Conservation (phyloP, 2,797 vertebrate genomes). For the Dallia pectoralis region DNA sequence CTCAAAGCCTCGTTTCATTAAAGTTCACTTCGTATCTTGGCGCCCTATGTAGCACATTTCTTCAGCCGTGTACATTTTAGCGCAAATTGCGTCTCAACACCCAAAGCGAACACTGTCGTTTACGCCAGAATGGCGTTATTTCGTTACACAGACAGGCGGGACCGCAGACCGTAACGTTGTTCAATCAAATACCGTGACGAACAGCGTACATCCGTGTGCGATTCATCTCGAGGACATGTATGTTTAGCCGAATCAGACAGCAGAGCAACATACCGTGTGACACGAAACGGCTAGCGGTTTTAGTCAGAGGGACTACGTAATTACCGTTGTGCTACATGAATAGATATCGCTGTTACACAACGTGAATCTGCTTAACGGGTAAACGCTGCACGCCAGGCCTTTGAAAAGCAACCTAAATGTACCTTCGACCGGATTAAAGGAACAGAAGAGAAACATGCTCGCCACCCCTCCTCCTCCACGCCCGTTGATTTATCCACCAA, state of each 20-base stretch:
- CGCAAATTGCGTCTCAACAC: constrained; percentile 38
- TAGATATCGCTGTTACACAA: not conserved
- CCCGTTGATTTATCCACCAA: constrained; percentile 50
- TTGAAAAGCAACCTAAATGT: not conserved
- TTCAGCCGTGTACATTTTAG: constrained; percentile 55
- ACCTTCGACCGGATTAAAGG: not conserved
- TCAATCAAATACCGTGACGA: not conserved
- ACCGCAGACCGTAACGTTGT: not conserved
- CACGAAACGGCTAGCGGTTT: not conserved
- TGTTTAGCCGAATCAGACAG: not conserved
- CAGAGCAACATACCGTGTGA: not conserved
- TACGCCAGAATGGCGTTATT: constrained; percentile 48
- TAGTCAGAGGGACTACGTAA: not conserved
- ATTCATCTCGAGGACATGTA: not conserved
- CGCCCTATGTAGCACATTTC: constrained; percentile 59
- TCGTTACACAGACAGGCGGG: constrained; percentile 60
- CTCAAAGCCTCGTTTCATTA: constrained; percentile 73
- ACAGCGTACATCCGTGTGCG: not conserved
- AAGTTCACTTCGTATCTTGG: constrained; percentile 52
- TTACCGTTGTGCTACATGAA: not conserved
- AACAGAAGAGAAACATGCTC: constrained; percentile 2
- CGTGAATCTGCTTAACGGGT: not conserved
- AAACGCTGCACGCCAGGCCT: not conserved
- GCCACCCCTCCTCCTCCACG: constrained; percentile 22
- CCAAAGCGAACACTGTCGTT: constrained; percentile 57